These are phyloP conservation scores for Romanogobio albipinnatus DNA, from an alignment of 2,113 vertebrate genomes.

Conservation along the genomic window DNA sequence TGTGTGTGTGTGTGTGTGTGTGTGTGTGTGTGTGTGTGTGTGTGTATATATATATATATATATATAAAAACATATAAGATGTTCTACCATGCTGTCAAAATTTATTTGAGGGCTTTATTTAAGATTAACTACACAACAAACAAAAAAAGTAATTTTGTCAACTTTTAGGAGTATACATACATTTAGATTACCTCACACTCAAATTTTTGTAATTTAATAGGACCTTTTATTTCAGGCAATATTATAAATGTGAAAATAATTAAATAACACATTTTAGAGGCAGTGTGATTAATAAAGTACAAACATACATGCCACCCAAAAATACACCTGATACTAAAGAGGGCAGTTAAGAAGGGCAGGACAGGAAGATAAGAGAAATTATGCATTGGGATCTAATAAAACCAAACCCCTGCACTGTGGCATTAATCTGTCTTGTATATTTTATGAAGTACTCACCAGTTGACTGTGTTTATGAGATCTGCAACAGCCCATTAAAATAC, in stretches of 20 bases:
- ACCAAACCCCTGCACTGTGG: background rate
- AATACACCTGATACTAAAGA: conserved; percentile 2
- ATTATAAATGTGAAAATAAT: background rate
- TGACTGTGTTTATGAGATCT: background rate
- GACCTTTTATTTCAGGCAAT: too few species aligned
- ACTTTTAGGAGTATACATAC: too few species aligned
- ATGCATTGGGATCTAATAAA: background rate
- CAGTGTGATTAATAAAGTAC: background rate
- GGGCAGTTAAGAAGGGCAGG: background rate
- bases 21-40: too few species aligned
- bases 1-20: too few species aligned
- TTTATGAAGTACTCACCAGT: background rate
- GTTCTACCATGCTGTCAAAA: too few species aligned
- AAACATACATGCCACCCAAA: background rate
- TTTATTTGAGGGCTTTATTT: too few species aligned
- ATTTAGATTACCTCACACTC: too few species aligned
- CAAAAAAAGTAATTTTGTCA: too few species aligned
- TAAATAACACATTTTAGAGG: background rate
- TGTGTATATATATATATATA: too few species aligned
- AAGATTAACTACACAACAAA: too few species aligned
- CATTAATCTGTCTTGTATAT: background rate
- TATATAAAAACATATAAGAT: too few species aligned
- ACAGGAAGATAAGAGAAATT: background rate
- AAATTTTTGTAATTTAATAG: too few species aligned
- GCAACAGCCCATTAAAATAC: background rate